Conservation (phyloP, 1,140 invertebrate genomes). For the Anastrepha ludens region DNA sequence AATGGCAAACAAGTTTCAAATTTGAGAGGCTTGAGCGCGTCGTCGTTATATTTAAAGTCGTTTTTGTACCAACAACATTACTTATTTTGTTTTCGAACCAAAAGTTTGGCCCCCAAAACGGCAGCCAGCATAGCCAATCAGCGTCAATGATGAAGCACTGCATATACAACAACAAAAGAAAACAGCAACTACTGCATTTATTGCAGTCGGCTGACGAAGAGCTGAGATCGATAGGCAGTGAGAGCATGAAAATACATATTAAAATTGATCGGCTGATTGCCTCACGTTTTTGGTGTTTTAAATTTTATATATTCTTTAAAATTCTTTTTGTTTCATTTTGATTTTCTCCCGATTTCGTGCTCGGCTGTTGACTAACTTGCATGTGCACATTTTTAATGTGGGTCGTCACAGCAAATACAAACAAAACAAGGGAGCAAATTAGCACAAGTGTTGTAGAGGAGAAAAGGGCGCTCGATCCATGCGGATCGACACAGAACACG, state of each 20-base stretch:
- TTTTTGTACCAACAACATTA: neutral
- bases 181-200: neutral
- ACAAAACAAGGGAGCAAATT: neutral
- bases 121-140: neutral
- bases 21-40: neutral
- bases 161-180: neutral
- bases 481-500: neutral
- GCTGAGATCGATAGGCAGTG: neutral
- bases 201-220: neutral
- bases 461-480: neutral
- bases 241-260: neutral
- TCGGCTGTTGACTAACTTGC: neutral
- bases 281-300: neutral
- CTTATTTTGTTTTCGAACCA: neutral
- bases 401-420: neutral
- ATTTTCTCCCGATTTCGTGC: neutral
- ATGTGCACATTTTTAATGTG: neutral
- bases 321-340: too few species aligned
- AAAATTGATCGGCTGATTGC: neutral
- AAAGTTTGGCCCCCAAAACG: constrained; percentile 24
- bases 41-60: neutral
- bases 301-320: too few species aligned
- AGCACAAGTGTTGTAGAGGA: neutral
- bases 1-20: constrained; percentile 11
- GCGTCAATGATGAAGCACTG: neutral